phyloP scores from a whole-genome alignment of 2,888 invertebrate species.

The Ormyrus rosae region DNA sequence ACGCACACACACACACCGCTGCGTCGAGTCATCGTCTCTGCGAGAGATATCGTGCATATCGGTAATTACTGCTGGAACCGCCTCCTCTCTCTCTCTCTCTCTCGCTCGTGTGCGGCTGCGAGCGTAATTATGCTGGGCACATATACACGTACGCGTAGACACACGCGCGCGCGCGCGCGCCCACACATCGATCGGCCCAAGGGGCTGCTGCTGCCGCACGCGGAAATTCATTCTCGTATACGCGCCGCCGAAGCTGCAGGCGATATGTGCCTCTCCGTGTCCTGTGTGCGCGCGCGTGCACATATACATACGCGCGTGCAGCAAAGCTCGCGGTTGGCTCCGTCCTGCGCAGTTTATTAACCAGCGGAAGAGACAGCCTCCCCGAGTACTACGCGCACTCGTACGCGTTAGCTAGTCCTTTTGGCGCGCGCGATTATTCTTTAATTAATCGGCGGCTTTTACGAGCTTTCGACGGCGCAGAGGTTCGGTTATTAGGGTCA shows the following conservation, averaged over 20 bases:
- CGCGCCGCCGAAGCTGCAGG: background rate
- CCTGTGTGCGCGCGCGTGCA: background rate
- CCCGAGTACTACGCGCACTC: background rate
- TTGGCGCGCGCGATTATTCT: background rate
- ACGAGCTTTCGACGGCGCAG: background rate
- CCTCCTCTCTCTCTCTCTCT: background rate
- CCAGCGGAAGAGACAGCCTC: slow-evolving; percentile 22
- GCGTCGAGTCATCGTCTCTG: background rate
- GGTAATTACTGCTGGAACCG: slow-evolving; percentile 38
- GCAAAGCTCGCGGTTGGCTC: background rate
- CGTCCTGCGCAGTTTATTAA: slow-evolving; percentile 40
- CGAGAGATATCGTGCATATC: slow-evolving; percentile 34
- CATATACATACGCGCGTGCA: background rate
- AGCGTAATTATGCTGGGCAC: slow-evolving; percentile 39
- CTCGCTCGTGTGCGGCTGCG: background rate
- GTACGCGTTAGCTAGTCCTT: too few species aligned
- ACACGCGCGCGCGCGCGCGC: background rate
- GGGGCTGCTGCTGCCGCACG: slow-evolving; percentile 8
- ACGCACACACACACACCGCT: too few species aligned
- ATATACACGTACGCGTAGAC: background rate
- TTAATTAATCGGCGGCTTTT: slow-evolving; percentile 16
- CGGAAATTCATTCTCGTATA: slow-evolving; percentile 41
- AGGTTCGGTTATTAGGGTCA: too few species aligned
- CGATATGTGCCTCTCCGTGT: slow-evolving; percentile 5
- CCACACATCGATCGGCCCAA: slow-evolving; percentile 27